Evolutionary conservation across 2,113 vertebrate genomes (phyloP).

Genomic region (Rhea americana): DNA sequence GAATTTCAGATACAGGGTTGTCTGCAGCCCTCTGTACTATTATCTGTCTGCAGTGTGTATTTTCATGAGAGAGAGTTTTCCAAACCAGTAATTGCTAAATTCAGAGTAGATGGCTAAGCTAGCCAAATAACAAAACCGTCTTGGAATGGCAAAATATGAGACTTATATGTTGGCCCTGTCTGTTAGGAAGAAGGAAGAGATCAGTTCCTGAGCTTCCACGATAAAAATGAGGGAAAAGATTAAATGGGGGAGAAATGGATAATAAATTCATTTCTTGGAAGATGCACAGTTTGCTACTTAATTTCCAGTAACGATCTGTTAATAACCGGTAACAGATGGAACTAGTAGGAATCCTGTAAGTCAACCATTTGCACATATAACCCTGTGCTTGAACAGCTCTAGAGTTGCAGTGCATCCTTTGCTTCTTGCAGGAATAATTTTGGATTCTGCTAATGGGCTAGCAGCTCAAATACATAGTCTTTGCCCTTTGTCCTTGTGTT

Average conservation of each 20-base stretch:
- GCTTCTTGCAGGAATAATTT: background rate
- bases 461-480: background rate
- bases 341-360: no score
- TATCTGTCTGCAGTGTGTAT: constrained; percentile 68
- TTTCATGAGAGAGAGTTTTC: constrained; percentile 10
- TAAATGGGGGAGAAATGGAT: background rate
- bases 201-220: background rate
- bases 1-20: constrained; percentile 74
- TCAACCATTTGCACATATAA: background rate
- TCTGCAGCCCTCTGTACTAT: constrained; percentile 78
- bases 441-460: background rate
- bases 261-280: background rate
- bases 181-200: no score
- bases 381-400: background rate
- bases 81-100: background rate
- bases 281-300: background rate
- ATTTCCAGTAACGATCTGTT: no score
- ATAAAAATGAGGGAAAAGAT: background rate
- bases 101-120: background rate
- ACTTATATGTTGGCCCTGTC: background rate
- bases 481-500: background rate
- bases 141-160: background rate
- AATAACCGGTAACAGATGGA: no score
- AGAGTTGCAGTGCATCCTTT: background rate
- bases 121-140: background rate